A percentile compares a stretch with the other conserved stretches of the same genome.
phyloP scores from a whole-genome alignment of 2,888 invertebrate species.

The Hydropsyche betteni region DNA sequence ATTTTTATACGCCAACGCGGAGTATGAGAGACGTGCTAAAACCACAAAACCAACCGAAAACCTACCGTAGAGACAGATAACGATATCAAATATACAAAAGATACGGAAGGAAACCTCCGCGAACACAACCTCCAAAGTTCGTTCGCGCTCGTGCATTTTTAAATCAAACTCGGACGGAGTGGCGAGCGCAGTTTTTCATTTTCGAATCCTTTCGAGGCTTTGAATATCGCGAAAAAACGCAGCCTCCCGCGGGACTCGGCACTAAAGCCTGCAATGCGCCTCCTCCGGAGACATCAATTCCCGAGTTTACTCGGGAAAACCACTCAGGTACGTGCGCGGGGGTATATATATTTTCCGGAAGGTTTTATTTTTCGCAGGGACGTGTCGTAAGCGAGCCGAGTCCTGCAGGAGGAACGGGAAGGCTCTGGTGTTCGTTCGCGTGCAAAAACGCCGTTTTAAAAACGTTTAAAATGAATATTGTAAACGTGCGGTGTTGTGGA shows the following conservation, averaged over 20 bases:
- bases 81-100: not conserved
- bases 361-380: constrained; percentile 31
- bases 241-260: not conserved
- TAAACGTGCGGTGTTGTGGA: no score
- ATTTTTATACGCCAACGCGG: not conserved
- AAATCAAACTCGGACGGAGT: no score
- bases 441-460: no score
- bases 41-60: not conserved
- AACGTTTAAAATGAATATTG: no score
- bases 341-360: not conserved
- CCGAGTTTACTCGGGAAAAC: constrained; percentile 35
- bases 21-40: not conserved
- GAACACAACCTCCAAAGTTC: not conserved
- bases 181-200: no score
- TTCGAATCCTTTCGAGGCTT: no score
- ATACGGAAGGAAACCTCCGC: not conserved
- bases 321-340: not conserved
- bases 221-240: not conserved
- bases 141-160: no score
- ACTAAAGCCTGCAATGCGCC: constrained; percentile 32
- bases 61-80: not conserved
- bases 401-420: not conserved
- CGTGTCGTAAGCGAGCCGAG: constrained; percentile 25
- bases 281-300: constrained; percentile 35
- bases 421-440: no score